phyloP scores from a whole-genome alignment of 2,888 invertebrate genomes.

The Calameuta filiformis region DNA sequence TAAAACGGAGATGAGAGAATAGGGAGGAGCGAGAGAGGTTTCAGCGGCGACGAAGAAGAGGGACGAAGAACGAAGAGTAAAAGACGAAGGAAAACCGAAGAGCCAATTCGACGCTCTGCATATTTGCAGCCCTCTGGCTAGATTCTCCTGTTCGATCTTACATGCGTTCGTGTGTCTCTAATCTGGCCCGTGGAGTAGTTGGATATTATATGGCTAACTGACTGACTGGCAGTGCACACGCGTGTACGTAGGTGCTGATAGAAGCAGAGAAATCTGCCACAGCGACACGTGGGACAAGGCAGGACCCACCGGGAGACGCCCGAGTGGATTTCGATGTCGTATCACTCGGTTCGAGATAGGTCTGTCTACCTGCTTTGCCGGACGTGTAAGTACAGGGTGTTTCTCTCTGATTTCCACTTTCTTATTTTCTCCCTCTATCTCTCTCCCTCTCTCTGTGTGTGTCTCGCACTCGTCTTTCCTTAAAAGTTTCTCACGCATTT shows the following conservation, averaged over 20 bases:
- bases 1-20: neutral
- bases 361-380: neutral
- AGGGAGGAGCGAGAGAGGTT: neutral
- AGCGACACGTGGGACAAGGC: neutral
- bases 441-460: no score
- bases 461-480: no score
- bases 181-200: neutral
- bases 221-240: neutral
- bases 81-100: neutral
- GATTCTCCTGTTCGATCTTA: neutral
- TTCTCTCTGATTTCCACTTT: neutral
- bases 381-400: neutral
- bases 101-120: neutral
- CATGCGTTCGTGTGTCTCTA: neutral
- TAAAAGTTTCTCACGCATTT: no score
- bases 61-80: no score
- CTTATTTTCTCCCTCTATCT: neutral
- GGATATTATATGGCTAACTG: neutral
- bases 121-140: neutral
- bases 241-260: neutral
- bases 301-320: neutral
- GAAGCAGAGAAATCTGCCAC: neutral
- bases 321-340: neutral
- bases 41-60: no score
- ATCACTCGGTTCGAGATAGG: neutral